These are phyloP conservation scores for Agrotis segetum DNA, from an alignment of 2,888 invertebrate species.

Conservation along the genomic window DNA sequence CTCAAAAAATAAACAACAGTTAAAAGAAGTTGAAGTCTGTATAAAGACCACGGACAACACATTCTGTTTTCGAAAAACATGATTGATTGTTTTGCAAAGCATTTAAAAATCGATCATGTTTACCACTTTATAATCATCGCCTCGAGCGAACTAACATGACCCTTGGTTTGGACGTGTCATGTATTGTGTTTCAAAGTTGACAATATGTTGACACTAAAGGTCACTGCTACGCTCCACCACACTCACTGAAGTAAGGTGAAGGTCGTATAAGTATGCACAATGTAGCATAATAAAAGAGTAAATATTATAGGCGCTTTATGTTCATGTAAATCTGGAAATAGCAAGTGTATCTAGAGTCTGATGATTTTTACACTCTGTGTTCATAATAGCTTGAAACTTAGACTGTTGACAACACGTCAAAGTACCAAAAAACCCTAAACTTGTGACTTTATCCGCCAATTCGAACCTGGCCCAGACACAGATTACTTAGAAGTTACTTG, in stretches of 20 bases:
- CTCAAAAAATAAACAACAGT: background rate
- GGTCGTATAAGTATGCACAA: slow-evolving; percentile 27
- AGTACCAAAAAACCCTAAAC: too few species aligned
- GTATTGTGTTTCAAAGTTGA: slow-evolving; percentile 27
- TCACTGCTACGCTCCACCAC: slow-evolving; percentile 29
- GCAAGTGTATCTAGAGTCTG: slow-evolving; percentile 9
- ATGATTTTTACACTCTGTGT: slow-evolving; percentile 7
- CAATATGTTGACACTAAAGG: slow-evolving; percentile 45
- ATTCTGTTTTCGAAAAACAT: background rate
- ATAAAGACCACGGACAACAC: background rate
- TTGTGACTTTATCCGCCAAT: too few species aligned
- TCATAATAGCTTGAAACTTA: too few species aligned
- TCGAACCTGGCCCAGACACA: too few species aligned
- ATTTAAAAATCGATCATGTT: background rate
- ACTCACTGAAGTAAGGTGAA: slow-evolving; percentile 42
- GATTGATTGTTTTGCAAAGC: background rate
- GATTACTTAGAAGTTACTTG: too few species aligned
- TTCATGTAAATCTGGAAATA: slow-evolving; percentile 4
- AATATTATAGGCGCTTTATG: slow-evolving; percentile 24
- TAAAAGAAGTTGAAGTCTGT: background rate
- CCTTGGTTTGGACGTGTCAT: slow-evolving; percentile 20
- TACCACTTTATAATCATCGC: background rate
- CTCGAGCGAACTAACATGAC: slow-evolving; percentile 4
- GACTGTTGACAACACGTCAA: too few species aligned
- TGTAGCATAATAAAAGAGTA: slow-evolving; percentile 25